These are phyloP conservation scores for Drosophila orosa DNA, from an alignment of 1,140 invertebrate genomes.

Conservation along the genomic window DNA sequence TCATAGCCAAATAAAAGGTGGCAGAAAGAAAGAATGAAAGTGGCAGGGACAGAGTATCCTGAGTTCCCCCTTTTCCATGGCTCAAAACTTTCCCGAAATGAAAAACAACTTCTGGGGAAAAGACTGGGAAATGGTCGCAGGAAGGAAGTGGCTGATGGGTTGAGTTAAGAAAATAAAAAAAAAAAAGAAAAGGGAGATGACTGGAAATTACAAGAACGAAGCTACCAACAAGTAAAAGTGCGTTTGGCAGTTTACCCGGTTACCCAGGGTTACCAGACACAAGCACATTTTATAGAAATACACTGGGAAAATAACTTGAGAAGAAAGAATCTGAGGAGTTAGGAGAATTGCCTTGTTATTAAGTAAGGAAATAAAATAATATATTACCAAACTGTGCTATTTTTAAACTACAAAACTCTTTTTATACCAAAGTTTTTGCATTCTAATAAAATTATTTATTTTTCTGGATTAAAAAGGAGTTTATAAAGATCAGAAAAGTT, in stretches of 20 bases:
- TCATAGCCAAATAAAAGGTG: slow-evolving; percentile 61
- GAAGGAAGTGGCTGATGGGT: slow-evolving; percentile 71
- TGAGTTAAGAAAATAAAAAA: slow-evolving; percentile 10
- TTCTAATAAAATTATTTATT: neutral
- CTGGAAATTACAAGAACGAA: slow-evolving; percentile 54
- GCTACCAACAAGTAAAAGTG: slow-evolving; percentile 55
- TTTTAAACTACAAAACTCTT: neutral
- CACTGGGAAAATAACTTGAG: neutral
- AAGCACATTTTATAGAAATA: slow-evolving; percentile 10
- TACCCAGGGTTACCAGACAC: slow-evolving; percentile 49
- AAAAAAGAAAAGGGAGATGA: slow-evolving; percentile 15
- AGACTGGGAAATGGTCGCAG: slow-evolving; percentile 60
- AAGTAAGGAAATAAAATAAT: neutral
- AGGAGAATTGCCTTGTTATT: neutral
- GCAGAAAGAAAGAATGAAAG: neutral
- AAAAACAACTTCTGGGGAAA: slow-evolving; percentile 47
- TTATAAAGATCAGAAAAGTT: neutral
- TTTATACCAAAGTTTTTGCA: neutral
- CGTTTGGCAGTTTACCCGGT: slow-evolving; percentile 71
- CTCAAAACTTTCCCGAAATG: slow-evolving; percentile 56
- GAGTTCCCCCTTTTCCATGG: slow-evolving; percentile 9
- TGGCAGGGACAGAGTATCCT: slow-evolving; percentile 22
- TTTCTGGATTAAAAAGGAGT: neutral
- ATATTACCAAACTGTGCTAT: neutral
- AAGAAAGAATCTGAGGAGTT: neutral